Percentiles rank a stretch among this genome's conserved stretches.
Evolutionary conservation across 2,797 vertebrate species (phyloP).

Genomic region (Catamblyrhynchus diadema): DNA sequence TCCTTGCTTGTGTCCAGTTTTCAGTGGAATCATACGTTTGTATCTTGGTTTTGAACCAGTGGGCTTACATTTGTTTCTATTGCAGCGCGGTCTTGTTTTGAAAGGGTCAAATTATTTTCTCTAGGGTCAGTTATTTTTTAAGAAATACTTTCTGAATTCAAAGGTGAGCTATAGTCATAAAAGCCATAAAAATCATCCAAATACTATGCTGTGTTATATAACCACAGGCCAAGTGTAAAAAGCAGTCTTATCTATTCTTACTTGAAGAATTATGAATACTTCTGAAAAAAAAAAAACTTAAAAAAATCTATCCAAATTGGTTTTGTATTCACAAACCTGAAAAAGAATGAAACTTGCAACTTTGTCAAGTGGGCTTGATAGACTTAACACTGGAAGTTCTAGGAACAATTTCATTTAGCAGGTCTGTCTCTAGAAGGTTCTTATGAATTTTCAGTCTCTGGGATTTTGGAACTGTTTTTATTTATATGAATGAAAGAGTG

Average conservation of each 20-base stretch:
- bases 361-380: not conserved
- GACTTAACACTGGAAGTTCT: not conserved
- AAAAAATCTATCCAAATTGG: accelerated
- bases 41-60: not conserved
- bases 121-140: not conserved
- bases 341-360: not conserved
- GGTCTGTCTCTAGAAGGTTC: not conserved
- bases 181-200: not conserved
- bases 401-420: not conserved
- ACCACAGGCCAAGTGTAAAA: not conserved
- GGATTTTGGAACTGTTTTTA: not conserved
- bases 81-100: not conserved
- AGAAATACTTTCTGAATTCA: not conserved
- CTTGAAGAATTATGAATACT: not conserved
- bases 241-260: not conserved
- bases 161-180: not conserved
- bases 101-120: not conserved
- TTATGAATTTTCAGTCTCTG: not conserved
- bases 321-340: not conserved
- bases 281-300: not conserved
- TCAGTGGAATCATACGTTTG: not conserved
- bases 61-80: not conserved
- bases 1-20: not conserved
- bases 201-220: not conserved
- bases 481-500: not conserved